Base-by-base conservation (phyloP, 2,888 invertebrate genomes). In the Exephanes ischioxanthus region DNA sequence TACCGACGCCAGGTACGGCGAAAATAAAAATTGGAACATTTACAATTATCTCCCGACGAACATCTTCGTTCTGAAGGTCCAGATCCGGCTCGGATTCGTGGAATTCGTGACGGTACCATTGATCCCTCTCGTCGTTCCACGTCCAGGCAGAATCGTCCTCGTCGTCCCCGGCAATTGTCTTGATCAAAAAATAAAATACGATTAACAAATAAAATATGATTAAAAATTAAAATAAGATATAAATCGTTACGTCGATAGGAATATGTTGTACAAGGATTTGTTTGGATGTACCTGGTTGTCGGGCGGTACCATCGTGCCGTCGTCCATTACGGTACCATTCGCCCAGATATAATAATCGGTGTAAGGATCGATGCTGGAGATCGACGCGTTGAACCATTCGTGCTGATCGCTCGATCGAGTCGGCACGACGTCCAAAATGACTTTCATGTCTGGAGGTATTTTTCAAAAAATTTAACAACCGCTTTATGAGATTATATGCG, bases 31-130 rank as follows among this genome's bases (percentile, higher is more conserved):
- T 66, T 66, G 3, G 0, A 19, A 3, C n/a, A 19, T 67, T 67
- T 82, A 76, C 80, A 51, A 75, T 72, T 61, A 77, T 75, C 71
- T 80, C 80, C 22, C 30, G 22, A 26, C 76, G 94, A 6, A 98
- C 96, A 7, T 94, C 94, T 0, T 96, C 95, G 93, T 97, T 97
- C 61, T 97, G 95, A 89, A 95, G 97, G 94, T 98, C 98, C 2
- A 98, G 94, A 93, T 98, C 98, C 0, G 98, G 98, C 91, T 98
- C 97, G 45, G 95, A 94, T 22, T 92, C 89, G 4, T 96, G 95
- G 91, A 97, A 98, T 90, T 97, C 97, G 93, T 98, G 98, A 1
- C 97, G 95, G 93, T 98, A 98, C 92, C 95, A 98, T 91, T 97
- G 96, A 86, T 95, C 94, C 19, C 97, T 95, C 19, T 92, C 92